Evolutionary conservation across 2,113 vertebrate species (phyloP).

Genomic region (Megaleporinus macrocephalus): DNA sequence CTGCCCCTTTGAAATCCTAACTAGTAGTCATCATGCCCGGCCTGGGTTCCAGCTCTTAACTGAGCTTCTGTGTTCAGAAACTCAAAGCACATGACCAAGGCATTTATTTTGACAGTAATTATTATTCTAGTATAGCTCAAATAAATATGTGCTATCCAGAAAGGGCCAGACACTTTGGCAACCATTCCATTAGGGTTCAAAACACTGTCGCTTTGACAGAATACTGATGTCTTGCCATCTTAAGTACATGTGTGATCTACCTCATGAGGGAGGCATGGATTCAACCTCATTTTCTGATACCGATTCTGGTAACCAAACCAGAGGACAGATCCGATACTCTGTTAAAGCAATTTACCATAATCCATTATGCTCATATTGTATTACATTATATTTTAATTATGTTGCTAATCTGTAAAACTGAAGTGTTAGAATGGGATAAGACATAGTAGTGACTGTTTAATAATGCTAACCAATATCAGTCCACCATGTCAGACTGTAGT

Average conservation of each 20-base stretch:
- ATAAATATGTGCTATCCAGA: slow-evolving; percentile 43
- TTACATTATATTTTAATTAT: too few relatives aligned
- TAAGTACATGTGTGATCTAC: neutral
- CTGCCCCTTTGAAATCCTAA: slow-evolving; percentile 52
- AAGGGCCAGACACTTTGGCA: neutral
- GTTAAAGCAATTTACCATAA: too few relatives aligned
- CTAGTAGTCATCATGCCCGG: slow-evolving; percentile 45
- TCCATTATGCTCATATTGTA: too few relatives aligned
- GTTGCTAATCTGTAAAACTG: too few relatives aligned
- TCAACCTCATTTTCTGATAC: neutral
- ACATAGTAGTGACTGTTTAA: too few relatives aligned
- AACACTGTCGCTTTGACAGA: slow-evolving; percentile 17
- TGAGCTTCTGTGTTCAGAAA: slow-evolving; percentile 38
- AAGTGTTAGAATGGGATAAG: too few relatives aligned
- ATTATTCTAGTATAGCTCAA: slow-evolving; percentile 43
- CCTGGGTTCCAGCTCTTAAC: slow-evolving; percentile 22
- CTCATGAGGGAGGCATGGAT: neutral
- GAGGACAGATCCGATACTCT: too few relatives aligned
- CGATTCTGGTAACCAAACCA: too few relatives aligned
- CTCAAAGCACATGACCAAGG: slow-evolving; percentile 47
- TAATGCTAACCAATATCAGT: too few relatives aligned
- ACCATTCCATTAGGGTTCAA: neutral
- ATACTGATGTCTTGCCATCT: slow-evolving; percentile 27
- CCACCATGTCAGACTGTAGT: too few relatives aligned
- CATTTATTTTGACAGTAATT: slow-evolving; percentile 51